Conservation (phyloP, 2,113 vertebrate genomes). For the Sturnus vulgaris region DNA sequence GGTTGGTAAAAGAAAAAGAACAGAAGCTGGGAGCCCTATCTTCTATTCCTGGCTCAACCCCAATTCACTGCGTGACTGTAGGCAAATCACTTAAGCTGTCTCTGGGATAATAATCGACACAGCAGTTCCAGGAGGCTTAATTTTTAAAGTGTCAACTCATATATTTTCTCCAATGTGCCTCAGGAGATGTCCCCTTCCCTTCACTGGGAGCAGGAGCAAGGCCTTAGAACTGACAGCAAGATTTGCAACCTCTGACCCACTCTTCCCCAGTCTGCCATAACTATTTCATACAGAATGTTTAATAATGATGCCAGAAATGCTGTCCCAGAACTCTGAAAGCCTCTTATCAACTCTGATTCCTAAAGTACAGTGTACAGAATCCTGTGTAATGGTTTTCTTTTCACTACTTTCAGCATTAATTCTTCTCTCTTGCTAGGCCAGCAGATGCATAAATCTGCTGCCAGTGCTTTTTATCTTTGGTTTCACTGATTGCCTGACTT, state of each 20-base stretch:
- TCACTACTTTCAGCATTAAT: constrained; percentile 1
- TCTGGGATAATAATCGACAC: constrained; percentile 55
- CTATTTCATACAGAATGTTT: constrained; percentile 5
- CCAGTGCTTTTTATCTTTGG: not conserved
- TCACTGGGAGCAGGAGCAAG: not conserved
- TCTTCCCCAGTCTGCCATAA: not conserved
- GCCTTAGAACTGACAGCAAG: constrained; percentile 5
- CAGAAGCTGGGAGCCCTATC: not conserved
- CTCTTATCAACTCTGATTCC: constrained; percentile 22
- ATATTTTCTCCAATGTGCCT: not conserved
- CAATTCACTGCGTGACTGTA: constrained; percentile 21
- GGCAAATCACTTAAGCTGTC: constrained; percentile 61
- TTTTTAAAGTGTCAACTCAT: constrained; percentile 55
- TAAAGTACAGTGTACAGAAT: constrained; percentile 19
- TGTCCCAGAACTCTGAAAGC: constrained; percentile 14
- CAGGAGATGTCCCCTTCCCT: constrained; percentile 16
- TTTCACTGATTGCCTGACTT: not conserved
- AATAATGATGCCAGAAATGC: constrained; percentile 26
- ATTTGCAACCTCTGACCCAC: constrained; percentile 1
- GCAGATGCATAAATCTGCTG: not conserved
- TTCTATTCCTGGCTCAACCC: constrained; percentile 42
- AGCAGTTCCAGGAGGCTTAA: constrained; percentile 46
- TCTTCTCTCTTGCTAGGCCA: constrained; percentile 24
- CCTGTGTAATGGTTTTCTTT: constrained; percentile 21
- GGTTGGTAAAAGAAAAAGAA: not conserved